Conservation (phyloP, 2,888 invertebrate genomes). For the Pristionchus arcanus region DNA sequence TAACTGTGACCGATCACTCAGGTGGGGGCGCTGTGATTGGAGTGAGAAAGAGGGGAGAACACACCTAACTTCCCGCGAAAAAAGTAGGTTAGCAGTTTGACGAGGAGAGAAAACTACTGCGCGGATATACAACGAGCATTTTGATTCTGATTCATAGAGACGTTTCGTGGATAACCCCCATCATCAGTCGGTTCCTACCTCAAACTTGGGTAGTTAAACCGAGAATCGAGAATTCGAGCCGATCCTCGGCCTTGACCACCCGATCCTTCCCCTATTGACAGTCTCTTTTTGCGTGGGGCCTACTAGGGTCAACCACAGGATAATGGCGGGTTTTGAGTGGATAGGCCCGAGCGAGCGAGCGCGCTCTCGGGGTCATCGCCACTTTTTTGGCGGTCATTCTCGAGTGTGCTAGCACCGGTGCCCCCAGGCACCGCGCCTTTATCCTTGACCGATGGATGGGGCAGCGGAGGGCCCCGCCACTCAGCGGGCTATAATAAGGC, state of each 20-base stretch:
- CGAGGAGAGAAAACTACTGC: background rate
- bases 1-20: background rate
- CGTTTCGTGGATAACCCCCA: too few relatives aligned
- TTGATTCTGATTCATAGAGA: too few relatives aligned
- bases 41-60: background rate
- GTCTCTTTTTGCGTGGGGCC: conserved; percentile 37
- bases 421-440: conserved; percentile 2
- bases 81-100: background rate
- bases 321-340: background rate
- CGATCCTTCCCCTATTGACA: background rate
- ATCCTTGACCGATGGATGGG: background rate
- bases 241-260: background rate
- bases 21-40: background rate
- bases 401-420: background rate
- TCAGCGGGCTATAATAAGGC: background rate
- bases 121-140: background rate
- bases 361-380: background rate
- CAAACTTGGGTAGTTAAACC: too few relatives aligned
- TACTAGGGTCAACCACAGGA: conserved; percentile 10
- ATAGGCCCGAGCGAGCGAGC: background rate
- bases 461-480: background rate
- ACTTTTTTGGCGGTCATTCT: conserved; percentile 38
- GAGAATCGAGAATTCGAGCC: too few relatives aligned
- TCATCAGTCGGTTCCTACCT: too few relatives aligned
- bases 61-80: background rate